A percentile compares a stretch with the other conserved stretches of the same genome.
Conservation (phyloP, 2,113 vertebrate genomes). For the Merops nubicus region DNA sequence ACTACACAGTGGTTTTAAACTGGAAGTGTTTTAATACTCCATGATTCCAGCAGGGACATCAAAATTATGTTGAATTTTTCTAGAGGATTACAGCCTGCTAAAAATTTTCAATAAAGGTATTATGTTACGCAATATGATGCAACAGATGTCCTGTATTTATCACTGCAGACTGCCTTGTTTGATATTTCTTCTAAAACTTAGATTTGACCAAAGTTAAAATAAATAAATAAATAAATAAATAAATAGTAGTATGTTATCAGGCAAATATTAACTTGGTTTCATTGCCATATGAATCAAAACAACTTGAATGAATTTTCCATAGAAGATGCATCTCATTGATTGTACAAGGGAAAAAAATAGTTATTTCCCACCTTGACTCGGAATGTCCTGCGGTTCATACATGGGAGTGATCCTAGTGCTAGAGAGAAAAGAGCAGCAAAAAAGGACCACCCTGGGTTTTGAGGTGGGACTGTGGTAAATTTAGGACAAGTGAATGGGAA, state of each 20-base stretch:
- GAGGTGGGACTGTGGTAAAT: not conserved
- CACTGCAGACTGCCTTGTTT: constrained; percentile 37
- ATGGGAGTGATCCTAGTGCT: not conserved
- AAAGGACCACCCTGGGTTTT: not conserved
- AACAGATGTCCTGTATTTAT: constrained; percentile 14
- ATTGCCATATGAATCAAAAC: not conserved
- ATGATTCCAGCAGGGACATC: not conserved
- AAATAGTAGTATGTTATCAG: not conserved
- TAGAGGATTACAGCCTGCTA: not conserved
- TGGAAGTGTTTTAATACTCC: not conserved
- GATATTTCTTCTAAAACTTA: constrained; percentile 18
- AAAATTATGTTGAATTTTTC: not conserved
- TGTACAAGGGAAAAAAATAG: not conserved
- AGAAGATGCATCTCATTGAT: not conserved
- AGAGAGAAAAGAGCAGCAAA: not conserved
- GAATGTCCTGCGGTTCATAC: not conserved
- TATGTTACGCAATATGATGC: not conserved
- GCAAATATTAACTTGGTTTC: not conserved
- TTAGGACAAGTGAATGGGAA: not conserved
- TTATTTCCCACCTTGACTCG: not conserved
- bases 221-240: not conserved
- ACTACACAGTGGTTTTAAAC: not conserved
- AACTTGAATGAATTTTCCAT: not conserved
- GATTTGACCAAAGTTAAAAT: not conserved
- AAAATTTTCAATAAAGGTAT: not conserved